phyloP scores from a whole-genome alignment of 1,140 invertebrate genomes.

The Brachionus sp. region DNA sequence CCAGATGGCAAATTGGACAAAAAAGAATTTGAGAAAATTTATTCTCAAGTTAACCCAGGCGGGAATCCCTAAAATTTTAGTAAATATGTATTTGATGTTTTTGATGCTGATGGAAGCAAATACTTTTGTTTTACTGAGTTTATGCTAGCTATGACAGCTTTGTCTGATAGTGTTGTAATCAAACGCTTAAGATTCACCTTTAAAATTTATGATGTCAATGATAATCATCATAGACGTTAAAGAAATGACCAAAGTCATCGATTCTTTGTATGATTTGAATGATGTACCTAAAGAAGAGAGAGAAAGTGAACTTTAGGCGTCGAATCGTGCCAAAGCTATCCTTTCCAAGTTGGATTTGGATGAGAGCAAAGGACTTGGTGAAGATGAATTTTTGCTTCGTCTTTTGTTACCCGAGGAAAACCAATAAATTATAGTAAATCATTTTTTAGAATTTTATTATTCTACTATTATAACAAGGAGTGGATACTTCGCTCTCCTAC shows the following conservation, averaged over 20 bases:
- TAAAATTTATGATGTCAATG: conserved; percentile 33
- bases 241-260: conserved; percentile 41
- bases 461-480: no score
- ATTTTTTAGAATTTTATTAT: conserved; percentile 6
- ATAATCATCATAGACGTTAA: conserved; percentile 41
- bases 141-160: conserved; percentile 18
- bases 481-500: no score
- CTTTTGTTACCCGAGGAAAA: not conserved
- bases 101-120: conserved; percentile 15
- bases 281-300: conserved; percentile 16
- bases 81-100: conserved; percentile 5
- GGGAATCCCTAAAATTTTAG: conserved; percentile 26
- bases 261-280: conserved; percentile 26
- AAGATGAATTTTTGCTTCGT: not conserved
- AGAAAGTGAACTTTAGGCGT: conserved; percentile 5
- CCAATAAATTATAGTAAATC: not conserved
- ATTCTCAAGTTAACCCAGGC: conserved; percentile 18
- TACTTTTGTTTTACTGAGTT: conserved; percentile 42
- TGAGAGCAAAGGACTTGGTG: not conserved
- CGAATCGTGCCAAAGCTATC: not conserved
- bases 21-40: conserved; percentile 41
- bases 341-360: conserved; percentile 7
- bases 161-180: not conserved
- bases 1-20: conserved; percentile 44
- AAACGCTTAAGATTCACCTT: conserved; percentile 28